These are phyloP conservation scores for Caenorhabditis inopinata DNA, from an alignment of 1,140 invertebrate species.

Conservation along the genomic window DNA sequence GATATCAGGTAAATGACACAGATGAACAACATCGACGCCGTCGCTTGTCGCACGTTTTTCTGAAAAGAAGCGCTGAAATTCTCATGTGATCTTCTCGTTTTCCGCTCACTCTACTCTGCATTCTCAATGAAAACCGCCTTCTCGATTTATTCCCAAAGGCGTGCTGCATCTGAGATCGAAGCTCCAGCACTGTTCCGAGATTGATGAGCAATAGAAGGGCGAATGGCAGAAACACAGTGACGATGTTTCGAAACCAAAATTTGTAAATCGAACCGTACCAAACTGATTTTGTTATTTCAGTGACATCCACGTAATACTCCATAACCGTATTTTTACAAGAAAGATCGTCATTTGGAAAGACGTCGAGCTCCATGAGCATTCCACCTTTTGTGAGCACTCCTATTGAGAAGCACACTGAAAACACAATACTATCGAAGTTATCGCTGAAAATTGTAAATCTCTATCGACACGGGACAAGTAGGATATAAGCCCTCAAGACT, in stretches of 20 bases:
- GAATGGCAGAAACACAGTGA: slow-evolving; percentile 38
- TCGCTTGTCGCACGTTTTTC: slow-evolving; percentile 38
- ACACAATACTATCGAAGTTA: background rate
- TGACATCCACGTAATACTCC: slow-evolving; percentile 41
- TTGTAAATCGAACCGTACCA: slow-evolving; percentile 39
- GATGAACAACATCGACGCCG: slow-evolving; percentile 21
- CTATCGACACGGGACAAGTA: no score
- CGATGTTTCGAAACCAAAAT: slow-evolving; percentile 38
- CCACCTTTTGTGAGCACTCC: slow-evolving; percentile 35
- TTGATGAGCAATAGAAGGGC: slow-evolving; percentile 37
- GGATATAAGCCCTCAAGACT: no score
- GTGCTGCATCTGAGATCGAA: slow-evolving; percentile 35
- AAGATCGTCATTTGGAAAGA: slow-evolving; percentile 29
- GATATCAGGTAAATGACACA: slow-evolving; percentile 33
- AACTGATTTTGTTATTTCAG: slow-evolving; percentile 22
- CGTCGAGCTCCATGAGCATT: slow-evolving; percentile 28
- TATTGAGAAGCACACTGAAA: background rate
- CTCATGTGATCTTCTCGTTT: background rate
- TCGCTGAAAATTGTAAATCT: no score
- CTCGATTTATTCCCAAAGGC: slow-evolving; percentile 3
- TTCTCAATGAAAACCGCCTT: slow-evolving; percentile 1
- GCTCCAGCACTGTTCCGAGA: slow-evolving; percentile 30
- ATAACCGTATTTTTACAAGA: slow-evolving; percentile 32
- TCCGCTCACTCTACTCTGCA: slow-evolving; percentile 3
- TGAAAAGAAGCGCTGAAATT: background rate